These are phyloP conservation scores for honey bee (Apis mellifera) DNA, from an alignment of 1,140 invertebrate species.

Conservation along the genomic window Amel_HAv3.1 CM009942.2:7588501-7589000, in stretches of 20 bases:
- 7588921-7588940: constrained; percentile 32
- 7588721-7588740: neutral
- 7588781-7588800: no score
- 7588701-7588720: neutral
- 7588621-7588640: constrained; percentile 10
- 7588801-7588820: neutral
- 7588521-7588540: constrained; percentile 15
- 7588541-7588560: constrained; percentile 45
- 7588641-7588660: neutral
- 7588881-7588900: neutral
- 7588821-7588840: neutral
- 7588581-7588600: constrained; percentile 10
- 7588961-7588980: constrained; percentile 15
- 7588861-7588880: neutral
- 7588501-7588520: constrained; percentile 61
- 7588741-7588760: neutral
- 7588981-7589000: constrained; percentile 42
- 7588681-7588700: neutral
- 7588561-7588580: neutral
- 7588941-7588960: neutral
- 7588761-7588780: no score
- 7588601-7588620: neutral
- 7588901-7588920: constrained; percentile 24
- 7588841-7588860: neutral
- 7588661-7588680: no score